Conservation (phyloP, 2,797 vertebrate species). For the Lagocephalus sceleratus region DNA sequence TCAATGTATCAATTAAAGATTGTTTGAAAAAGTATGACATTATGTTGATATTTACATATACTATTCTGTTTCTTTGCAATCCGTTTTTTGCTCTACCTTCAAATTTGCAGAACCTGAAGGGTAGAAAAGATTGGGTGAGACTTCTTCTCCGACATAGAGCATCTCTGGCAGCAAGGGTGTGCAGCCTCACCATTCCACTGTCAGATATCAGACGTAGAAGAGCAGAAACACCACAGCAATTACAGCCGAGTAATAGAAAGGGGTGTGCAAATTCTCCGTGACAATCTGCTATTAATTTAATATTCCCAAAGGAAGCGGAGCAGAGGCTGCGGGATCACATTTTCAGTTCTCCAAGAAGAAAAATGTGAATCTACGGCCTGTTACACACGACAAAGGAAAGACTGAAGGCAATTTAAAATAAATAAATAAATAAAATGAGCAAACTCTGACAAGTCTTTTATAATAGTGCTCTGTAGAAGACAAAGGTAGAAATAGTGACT, state of each 20-base stretch:
- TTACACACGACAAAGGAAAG: constrained; percentile 7
- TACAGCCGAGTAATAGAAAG: constrained; percentile 19
- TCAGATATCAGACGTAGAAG: not conserved
- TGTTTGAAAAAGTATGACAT: too few species aligned
- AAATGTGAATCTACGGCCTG: constrained; percentile 3
- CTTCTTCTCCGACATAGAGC: constrained; percentile 13
- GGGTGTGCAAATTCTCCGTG: constrained; percentile 22
- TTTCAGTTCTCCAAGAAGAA: constrained; percentile 13
- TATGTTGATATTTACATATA: too few species aligned
- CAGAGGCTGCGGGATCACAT: not conserved
- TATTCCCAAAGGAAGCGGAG: constrained; percentile 3
- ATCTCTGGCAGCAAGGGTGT: constrained; percentile 19
- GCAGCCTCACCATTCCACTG: constrained; percentile 16
- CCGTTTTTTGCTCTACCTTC: too few species aligned
- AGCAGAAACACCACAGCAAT: constrained; percentile 5
- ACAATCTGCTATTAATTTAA: constrained; percentile 40
- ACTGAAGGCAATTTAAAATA: not conserved
- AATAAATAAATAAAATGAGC: not conserved
- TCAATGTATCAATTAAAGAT: too few species aligned
- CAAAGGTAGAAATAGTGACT: too few species aligned
- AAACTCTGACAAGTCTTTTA: not conserved
- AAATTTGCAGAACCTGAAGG: not conserved
- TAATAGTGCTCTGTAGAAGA: too few species aligned
- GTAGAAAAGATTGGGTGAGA: constrained; percentile 13
- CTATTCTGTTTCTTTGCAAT: not conserved